A percentile compares a stretch with the other conserved stretches of the same genome.
Conservation (phyloP, 2,797 vertebrate genomes). For the Myotis pilosus region DNA sequence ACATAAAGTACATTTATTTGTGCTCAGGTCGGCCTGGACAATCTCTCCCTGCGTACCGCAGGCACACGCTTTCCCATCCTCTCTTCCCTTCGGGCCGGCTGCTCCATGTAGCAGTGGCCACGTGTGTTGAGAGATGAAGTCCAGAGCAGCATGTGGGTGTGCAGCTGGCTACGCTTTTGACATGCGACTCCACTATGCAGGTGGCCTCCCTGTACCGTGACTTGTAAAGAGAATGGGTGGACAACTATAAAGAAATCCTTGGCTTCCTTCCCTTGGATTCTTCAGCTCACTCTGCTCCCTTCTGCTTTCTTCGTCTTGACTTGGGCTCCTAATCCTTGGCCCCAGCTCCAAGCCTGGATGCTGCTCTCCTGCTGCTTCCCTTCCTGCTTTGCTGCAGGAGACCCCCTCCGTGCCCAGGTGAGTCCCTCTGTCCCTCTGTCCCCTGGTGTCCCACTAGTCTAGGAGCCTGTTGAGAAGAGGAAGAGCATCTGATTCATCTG, state of each 20-base stretch:
- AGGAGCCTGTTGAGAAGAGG: not conserved
- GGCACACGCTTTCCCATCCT: rapidly evolving
- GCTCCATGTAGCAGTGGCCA: not conserved
- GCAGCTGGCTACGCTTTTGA: rapidly evolving
- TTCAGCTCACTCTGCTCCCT: not conserved
- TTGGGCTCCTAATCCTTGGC: not conserved
- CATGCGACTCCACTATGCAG: rapidly evolving
- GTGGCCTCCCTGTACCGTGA: rapidly evolving
- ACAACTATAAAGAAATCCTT: not conserved
- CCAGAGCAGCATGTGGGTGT: not conserved
- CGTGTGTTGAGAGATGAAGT: not conserved
- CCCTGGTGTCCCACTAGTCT: not conserved
- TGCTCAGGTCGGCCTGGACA: not conserved
- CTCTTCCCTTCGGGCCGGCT: too few species aligned
- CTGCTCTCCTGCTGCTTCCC: not conserved
- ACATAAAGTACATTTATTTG: not conserved
- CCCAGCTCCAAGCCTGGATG: not conserved
- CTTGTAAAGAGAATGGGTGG: too few species aligned
- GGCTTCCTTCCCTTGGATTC: not conserved
- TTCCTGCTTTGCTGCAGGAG: not conserved
- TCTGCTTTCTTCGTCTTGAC: not conserved
- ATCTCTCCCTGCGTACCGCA: rapidly evolving
- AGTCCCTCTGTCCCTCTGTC: not conserved
- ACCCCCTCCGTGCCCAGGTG: rapidly evolving
- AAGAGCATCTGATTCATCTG: not conserved